Conservation (phyloP, 2,888 invertebrate species). For the Leptopterna dolabrata region DNA sequence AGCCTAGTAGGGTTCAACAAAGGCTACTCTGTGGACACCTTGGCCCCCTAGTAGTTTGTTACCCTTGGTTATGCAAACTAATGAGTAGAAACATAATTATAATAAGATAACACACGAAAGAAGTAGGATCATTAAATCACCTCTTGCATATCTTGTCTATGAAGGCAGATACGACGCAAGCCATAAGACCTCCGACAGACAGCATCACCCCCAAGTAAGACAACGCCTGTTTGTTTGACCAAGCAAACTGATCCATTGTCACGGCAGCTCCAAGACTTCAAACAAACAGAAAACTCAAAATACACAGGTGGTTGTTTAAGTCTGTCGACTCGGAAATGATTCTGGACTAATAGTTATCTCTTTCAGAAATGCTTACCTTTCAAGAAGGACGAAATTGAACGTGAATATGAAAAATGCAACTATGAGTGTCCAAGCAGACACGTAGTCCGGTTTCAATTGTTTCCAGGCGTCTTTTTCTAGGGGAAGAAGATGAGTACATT, state of each 20-base stretch:
- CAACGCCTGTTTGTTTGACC: constrained; percentile 81
- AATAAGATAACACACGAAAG: too few species aligned
- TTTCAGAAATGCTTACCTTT: constrained; percentile 73
- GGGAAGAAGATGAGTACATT: constrained; percentile 59
- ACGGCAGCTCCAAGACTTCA: constrained; percentile 81
- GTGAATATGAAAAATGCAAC: constrained; percentile 85
- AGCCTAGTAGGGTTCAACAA: too few species aligned
- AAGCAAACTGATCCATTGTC: constrained; percentile 90
- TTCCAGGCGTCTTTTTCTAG: constrained; percentile 81
- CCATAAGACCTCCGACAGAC: constrained; percentile 82
- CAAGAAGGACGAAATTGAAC: constrained; percentile 88
- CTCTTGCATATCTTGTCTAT: constrained; percentile 78
- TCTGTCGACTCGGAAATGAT: not conserved
- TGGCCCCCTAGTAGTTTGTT: too few species aligned
- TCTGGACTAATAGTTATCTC: not conserved
- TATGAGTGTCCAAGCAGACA: constrained; percentile 82
- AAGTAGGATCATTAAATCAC: too few species aligned
- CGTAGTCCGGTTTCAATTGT: constrained; percentile 77
- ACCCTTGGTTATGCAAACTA: too few species aligned
- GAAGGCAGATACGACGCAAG: constrained; percentile 78
- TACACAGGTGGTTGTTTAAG: constrained; percentile 64
- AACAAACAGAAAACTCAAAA: constrained; percentile 58
- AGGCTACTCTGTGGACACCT: too few species aligned
- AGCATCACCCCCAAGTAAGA: constrained; percentile 86
- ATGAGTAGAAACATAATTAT: too few species aligned